A percentile compares a stretch with the other conserved stretches of the same genome.
These are phyloP conservation scores for Pachyseris speciosa DNA, from an alignment of 64 coral and sea anemone genomes.

Conservation along the genomic window DNA sequence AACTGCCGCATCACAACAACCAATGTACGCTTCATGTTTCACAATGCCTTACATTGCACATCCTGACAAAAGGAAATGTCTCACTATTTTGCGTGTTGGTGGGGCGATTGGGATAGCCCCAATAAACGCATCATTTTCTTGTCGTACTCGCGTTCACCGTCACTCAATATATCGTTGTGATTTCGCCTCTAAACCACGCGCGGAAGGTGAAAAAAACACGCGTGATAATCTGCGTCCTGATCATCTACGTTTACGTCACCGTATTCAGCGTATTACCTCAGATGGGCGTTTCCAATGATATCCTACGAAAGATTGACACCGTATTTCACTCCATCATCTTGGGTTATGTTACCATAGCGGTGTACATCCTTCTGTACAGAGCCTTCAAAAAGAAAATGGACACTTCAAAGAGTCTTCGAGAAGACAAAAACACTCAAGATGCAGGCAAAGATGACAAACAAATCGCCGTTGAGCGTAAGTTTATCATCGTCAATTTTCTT, in stretches of 20 bases:
- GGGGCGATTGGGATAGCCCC: background rate
- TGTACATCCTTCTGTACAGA: conserved; percentile 23
- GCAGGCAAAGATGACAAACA: background rate
- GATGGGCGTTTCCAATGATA: conserved; percentile 1
- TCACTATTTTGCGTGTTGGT: background rate
- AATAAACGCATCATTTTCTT: conserved; percentile 30
- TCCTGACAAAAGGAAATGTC: background rate
- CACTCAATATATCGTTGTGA: conserved; percentile 31
- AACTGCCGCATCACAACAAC: background rate
- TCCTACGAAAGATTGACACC: background rate
- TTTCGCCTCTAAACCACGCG: conserved; percentile 13
- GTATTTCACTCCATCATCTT: conserved; percentile 1
- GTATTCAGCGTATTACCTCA: background rate
- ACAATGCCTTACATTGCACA: background rate
- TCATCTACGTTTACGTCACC: background rate
- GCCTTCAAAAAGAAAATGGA: conserved; percentile 20
- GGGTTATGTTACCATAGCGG: background rate
- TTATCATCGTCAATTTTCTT: conserved; percentile 42
- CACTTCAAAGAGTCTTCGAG: background rate
- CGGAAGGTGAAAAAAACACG: background rate
- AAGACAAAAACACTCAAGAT: background rate
- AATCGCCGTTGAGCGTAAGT: background rate
- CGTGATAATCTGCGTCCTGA: background rate
- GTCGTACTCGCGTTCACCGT: conserved; percentile 19
- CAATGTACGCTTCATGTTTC: background rate